Conservation (phyloP, 2,797 vertebrate species). For the Microctenopoma lineatum region DNA sequence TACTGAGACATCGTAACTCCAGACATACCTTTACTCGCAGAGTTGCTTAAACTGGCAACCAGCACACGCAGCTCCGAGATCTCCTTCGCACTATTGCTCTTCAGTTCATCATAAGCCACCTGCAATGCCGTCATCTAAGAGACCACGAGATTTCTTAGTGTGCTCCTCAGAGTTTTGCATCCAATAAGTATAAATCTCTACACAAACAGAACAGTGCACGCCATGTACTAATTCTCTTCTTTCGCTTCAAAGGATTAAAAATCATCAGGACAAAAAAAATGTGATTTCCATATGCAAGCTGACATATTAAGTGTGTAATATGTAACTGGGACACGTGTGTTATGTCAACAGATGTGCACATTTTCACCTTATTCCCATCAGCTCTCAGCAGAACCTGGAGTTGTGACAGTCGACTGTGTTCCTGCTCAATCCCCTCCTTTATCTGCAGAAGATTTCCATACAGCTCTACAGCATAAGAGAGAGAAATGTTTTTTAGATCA, state of each 20-base stretch:
- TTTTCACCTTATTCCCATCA: conserved; percentile 79
- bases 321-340: neutral
- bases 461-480: conserved; percentile 72
- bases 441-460: conserved; percentile 82
- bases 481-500: neutral
- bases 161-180: neutral
- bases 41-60: conserved; percentile 43
- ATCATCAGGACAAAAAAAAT: too few relatives aligned
- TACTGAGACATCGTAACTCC: neutral
- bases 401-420: conserved; percentile 79
- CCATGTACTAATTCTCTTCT: neutral
- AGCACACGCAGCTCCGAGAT: conserved; percentile 56
- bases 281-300: too few relatives aligned
- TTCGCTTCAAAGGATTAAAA: too few relatives aligned
- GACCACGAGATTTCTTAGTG: conserved; percentile 27
- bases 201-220: neutral
- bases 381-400: conserved; percentile 79
- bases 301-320: neutral
- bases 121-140: conserved; percentile 77
- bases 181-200: neutral
- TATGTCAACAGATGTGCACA: neutral
- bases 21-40: conserved; percentile 57
- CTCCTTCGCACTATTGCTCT: conserved; percentile 73
- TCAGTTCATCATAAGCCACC: conserved; percentile 64
- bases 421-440: conserved; percentile 80